Percentiles rank a stretch among this genome's conserved stretches.
Evolutionary conservation across 1,140 invertebrate genomes (phyloP).

Genomic region (Augochlora pura): DNA sequence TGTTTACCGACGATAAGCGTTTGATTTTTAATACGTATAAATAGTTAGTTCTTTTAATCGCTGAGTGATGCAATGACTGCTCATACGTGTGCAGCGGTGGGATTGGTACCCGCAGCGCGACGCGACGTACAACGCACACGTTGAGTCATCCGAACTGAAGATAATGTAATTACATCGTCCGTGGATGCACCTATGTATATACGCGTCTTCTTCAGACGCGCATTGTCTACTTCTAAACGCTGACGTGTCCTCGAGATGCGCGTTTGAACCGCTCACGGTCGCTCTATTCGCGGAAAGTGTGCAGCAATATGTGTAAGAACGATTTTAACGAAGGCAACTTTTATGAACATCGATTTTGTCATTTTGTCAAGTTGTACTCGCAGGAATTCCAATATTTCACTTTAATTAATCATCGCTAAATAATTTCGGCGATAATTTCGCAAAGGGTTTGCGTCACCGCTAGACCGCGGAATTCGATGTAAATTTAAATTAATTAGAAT

Average conservation of each 20-base stretch:
- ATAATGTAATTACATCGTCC: constrained; percentile 44
- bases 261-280: neutral
- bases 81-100: neutral
- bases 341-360: too few relatives aligned
- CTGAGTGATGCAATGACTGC: constrained; percentile 44
- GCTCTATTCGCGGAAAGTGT: neutral
- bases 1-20: too few relatives aligned
- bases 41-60: neutral
- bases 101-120: constrained; percentile 41
- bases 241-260: constrained; percentile 40
- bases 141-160: constrained; percentile 55
- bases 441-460: too few relatives aligned
- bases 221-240: neutral
- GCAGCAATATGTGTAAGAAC: neutral
- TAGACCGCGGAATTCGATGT: too few relatives aligned
- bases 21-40: neutral
- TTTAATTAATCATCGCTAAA: too few relatives aligned
- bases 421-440: too few relatives aligned
- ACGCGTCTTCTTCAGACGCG: neutral
- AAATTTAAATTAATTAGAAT: too few relatives aligned
- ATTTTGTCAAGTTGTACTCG: too few relatives aligned
- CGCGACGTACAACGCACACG: constrained; percentile 40
- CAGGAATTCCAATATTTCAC: too few relatives aligned
- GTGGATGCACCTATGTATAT: neutral
- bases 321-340: neutral